Evolutionary conservation across 2,888 invertebrate species (phyloP).

Genomic region (Drosophila mayaguana): DNA sequence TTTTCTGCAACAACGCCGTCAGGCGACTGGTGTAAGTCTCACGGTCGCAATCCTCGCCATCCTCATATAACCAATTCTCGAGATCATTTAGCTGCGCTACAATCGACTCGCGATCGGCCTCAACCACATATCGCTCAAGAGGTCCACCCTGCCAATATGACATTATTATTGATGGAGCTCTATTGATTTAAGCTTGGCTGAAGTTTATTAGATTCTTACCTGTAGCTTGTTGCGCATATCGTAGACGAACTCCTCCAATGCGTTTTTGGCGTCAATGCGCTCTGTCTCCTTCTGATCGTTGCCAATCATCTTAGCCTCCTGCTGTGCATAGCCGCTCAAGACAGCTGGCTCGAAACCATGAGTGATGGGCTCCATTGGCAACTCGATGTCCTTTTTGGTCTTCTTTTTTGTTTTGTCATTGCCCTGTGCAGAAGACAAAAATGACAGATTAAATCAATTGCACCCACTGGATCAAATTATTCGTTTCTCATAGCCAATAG

Average conservation of each 20-base stretch:
- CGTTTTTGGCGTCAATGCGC: conserved; percentile 97
- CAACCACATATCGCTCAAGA: conserved; percentile 91
- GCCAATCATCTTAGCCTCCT: conserved; percentile 93
- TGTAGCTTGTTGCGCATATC: conserved; percentile 95
- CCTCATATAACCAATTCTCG: conserved; percentile 98
- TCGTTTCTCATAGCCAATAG: conserved; percentile 43
- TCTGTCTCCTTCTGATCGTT: conserved; percentile 97
- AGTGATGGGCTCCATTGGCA: conserved; percentile 92
- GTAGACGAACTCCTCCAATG: conserved; percentile 99
- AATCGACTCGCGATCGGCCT: conserved; percentile 88
- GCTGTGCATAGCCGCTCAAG: conserved; percentile 91
- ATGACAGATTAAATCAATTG: conserved; percentile 5
- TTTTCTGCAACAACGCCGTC: conserved; percentile 89
- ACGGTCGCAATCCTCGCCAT: conserved; percentile 96
- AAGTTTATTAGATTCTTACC: conserved; percentile 51
- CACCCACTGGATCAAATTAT: not conserved
- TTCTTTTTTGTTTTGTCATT: conserved; percentile 90
- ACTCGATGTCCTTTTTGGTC: conserved; percentile 91
- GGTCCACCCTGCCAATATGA: conserved; percentile 88
- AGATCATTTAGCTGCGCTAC: conserved; percentile 91
- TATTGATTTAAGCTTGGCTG: not conserved
- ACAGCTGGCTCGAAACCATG: conserved; percentile 90
- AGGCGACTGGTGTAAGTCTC: conserved; percentile 89
- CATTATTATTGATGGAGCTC: not conserved
- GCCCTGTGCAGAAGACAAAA: conserved; percentile 73